Conservation (phyloP, 2,888 invertebrate species). For the Lepidocyrtinus sp. region DNA sequence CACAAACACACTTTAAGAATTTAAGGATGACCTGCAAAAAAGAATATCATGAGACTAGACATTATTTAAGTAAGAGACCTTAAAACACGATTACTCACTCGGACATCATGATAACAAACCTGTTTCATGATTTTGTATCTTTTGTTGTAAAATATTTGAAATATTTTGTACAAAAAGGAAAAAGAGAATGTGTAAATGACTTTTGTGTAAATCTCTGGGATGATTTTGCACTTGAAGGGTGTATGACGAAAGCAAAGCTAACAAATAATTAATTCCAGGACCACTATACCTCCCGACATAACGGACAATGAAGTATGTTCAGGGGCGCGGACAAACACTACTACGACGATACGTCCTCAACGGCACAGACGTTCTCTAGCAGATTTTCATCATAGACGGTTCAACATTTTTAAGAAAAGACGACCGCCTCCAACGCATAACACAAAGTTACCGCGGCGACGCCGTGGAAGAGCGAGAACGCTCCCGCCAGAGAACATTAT, state of each 20-base stretch:
- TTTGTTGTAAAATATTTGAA: no score
- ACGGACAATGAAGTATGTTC: background rate
- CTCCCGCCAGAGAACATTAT: background rate
- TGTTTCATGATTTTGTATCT: no score
- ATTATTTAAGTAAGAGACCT: no score
- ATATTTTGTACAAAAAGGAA: background rate
- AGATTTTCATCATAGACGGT: background rate
- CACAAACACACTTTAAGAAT: no score
- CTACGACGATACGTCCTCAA: background rate
- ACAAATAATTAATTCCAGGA: conserved; percentile 8
- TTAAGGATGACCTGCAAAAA: background rate
- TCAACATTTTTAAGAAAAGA: conserved; percentile 3
- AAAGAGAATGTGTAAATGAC: no score
- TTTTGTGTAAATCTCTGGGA: no score
- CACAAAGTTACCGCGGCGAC: background rate
- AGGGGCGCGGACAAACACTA: background rate
- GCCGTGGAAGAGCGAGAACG: background rate
- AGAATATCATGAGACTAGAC: background rate
- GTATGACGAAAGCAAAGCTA: background rate
- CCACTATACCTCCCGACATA: conserved; percentile 9
- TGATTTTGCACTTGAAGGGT: no score
- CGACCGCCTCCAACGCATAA: background rate
- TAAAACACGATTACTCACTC: background rate
- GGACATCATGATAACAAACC: background rate
- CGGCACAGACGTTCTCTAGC: background rate